A percentile compares a stretch with the other conserved stretches of the same genome.
These are phyloP conservation scores for Tineola bisselliella DNA, from an alignment of 2,888 invertebrate species.

Conservation along the genomic window DNA sequence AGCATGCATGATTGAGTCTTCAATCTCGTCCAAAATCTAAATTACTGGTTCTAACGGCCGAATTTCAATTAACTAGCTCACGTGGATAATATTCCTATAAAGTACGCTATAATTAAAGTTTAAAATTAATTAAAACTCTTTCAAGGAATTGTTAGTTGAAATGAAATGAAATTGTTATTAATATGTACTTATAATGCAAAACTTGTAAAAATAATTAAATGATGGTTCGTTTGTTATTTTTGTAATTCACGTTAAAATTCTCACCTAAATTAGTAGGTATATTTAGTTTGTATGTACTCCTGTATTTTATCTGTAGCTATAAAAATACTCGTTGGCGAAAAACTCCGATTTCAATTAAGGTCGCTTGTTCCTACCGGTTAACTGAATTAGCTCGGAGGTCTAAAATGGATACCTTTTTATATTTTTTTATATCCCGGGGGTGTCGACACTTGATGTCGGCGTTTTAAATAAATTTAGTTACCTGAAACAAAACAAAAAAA, in stretches of 20 bases:
- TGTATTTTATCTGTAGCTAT: neutral
- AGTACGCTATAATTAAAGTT: neutral
- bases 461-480: neutral
- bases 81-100: neutral
- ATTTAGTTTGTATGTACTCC: neutral
- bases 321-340: constrained; percentile 26
- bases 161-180: too few relatives aligned
- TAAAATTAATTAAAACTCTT: neutral
- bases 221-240: too few relatives aligned
- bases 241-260: too few relatives aligned
- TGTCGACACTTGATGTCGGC: too few relatives aligned
- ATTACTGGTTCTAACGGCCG: neutral
- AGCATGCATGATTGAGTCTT: neutral
- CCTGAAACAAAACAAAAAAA: neutral
- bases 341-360: constrained; percentile 59
- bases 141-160: neutral
- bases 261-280: too few relatives aligned
- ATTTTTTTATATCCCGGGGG: neutral
- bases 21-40: neutral
- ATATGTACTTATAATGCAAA: too few relatives aligned
- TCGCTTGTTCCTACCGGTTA: constrained; percentile 41
- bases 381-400: constrained; percentile 34
- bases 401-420: neutral
- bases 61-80: neutral
- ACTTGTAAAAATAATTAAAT: too few relatives aligned